Evolutionary conservation across 2,888 invertebrate genomes (phyloP).

Genomic region (Callimorpha dominula): DNA sequence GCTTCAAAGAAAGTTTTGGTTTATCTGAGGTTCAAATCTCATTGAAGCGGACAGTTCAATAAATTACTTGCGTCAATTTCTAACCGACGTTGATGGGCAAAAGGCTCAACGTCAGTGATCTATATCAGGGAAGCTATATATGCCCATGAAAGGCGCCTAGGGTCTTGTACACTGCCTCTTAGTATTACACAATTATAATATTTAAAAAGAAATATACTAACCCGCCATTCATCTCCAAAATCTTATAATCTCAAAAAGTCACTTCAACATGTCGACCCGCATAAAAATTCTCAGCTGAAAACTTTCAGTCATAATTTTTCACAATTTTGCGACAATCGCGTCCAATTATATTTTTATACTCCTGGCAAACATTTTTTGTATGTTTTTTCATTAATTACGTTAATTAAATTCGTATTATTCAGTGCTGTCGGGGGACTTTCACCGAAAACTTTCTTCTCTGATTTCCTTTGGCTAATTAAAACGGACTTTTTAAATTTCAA

Average conservation of each 20-base stretch:
- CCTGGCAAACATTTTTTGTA: constrained; percentile 41
- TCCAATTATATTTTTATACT: constrained; percentile 57
- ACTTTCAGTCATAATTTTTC: constrained; percentile 15
- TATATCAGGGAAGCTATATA: neutral
- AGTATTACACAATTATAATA: no score
- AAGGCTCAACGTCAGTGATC: no score
- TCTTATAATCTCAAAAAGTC: neutral
- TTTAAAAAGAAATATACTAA: neutral
- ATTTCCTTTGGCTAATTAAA: constrained; percentile 63
- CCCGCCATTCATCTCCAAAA: neutral
- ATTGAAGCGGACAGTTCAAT: constrained; percentile 20
- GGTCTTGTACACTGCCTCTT: neutral
- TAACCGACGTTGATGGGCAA: neutral
- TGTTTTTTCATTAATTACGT: constrained; percentile 58
- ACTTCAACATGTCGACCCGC: neutral
- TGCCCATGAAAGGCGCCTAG: no score
- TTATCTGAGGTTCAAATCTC: constrained; percentile 38
- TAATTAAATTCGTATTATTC: constrained; percentile 71
- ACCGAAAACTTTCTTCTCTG: constrained; percentile 49
- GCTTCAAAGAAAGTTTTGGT: constrained; percentile 42
- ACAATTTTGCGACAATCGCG: constrained; percentile 47
- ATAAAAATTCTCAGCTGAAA: neutral
- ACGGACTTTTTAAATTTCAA: constrained; percentile 49
- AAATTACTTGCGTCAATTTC: neutral
- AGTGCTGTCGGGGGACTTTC: constrained; percentile 47